A percentile compares a stretch with the other conserved stretches of the same genome.
These are phyloP conservation scores for Capitulum mitella DNA, from an alignment of 2,888 invertebrate species.

Conservation along the genomic window DNA sequence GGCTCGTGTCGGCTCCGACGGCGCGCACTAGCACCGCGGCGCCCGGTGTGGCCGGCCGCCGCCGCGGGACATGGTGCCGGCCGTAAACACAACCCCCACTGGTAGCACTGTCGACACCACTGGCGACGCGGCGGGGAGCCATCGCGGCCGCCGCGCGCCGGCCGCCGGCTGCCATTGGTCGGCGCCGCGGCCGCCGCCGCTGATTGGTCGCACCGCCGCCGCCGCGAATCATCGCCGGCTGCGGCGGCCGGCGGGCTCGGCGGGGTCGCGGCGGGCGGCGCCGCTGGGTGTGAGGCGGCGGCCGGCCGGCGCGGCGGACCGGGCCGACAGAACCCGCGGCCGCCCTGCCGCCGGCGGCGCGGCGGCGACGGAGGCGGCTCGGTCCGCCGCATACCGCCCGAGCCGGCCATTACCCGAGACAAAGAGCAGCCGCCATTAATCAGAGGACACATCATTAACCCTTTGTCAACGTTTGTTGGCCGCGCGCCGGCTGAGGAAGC, in stretches of 20 bases:
- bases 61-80: neutral
- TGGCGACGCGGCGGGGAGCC: constrained; percentile 5
- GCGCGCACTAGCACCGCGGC: no score
- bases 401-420: neutral
- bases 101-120: neutral
- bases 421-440: constrained; percentile 1
- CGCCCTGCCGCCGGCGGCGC: neutral
- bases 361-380: neutral
- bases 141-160: neutral
- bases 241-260: neutral
- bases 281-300: neutral
- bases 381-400: neutral
- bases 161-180: neutral
- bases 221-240: neutral
- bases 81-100: neutral
- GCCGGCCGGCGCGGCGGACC: neutral
- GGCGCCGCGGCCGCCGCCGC: neutral
- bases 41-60: neutral
- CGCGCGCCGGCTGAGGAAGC: neutral
- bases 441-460: constrained; percentile 11
- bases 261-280: neutral
- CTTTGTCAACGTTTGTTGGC: neutral
- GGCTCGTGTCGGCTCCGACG: no score
- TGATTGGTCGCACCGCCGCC: neutral
- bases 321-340: neutral